phyloP scores from a whole-genome alignment of 2,797 vertebrate genomes.

The Holocentrus rufus region DNA sequence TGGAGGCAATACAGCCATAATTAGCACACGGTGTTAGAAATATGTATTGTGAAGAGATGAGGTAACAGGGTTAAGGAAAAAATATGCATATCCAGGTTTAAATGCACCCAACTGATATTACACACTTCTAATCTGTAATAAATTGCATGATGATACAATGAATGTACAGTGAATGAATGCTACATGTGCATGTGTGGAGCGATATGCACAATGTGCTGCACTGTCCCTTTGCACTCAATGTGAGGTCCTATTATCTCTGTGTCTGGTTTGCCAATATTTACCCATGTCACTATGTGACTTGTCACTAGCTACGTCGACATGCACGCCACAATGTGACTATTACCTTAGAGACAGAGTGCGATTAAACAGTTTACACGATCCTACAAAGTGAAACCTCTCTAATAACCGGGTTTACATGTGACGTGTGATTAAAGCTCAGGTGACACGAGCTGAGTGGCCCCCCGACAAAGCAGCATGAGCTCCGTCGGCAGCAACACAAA shows the following conservation, averaged over 20 bases:
- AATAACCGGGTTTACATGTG: background rate
- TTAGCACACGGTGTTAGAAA: background rate
- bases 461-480: background rate
- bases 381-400: background rate
- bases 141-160: background rate
- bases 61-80: background rate
- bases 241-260: too few relatives aligned
- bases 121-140: background rate
- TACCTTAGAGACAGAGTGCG: background rate
- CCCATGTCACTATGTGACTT: background rate
- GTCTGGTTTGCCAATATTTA: too few relatives aligned
- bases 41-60: background rate
- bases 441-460: background rate
- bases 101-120: background rate
- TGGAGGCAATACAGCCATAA: background rate
- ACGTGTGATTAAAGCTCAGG: background rate
- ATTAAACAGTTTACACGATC: background rate
- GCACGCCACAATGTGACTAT: background rate
- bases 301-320: background rate
- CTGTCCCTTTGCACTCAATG: too few relatives aligned
- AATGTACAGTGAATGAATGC: background rate
- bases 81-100: background rate
- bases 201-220: background rate
- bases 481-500: slow-evolving; percentile 9
- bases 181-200: background rate